Base-by-base conservation (phyloP, 2,888 invertebrate species). In the Plebejus melissa region DNA sequence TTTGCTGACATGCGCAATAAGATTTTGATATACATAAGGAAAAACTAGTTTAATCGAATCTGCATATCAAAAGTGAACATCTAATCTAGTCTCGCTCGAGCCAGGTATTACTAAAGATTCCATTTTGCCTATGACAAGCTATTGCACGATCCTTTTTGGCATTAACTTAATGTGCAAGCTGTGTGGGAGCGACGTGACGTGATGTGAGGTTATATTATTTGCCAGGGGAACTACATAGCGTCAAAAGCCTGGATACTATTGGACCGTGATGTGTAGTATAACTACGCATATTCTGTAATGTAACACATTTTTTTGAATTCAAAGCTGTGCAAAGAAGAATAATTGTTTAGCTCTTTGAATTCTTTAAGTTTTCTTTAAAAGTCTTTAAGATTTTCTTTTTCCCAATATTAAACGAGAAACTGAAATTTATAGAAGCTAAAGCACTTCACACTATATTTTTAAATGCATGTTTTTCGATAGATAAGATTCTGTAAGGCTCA, bases 181-280 rank as follows among this genome's bases (percentile, higher is more conserved):
- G 72, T 16, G 72, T 72, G 54, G 72, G 72, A 50, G 50, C 32
- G 32, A 54, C 50, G 72, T 72, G 72, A 70, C 70, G 65, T 65
- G 36, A 65, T 65, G 5, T 28, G 28, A 60, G 71, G 65, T 38
- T 72, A 75, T 76, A 76, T 50, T 76, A 76, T 76, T 76, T 71
- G 57, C 13, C 22, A 22, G 22, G 32, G 65, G 65, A 60, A 16
- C 65, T 36, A 5, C 36, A 36, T 16, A 65, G 36, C 65, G 11
- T 36, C 65, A 65, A 16, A 65, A 5, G 2, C 65, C 65, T 65
- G 65, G 28, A 60, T 11, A 65, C 32, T 11, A 13, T 1, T 1
- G 13, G 54, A 2, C 65, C 36, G 36, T 9, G 3, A 4, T 3
- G 28, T n/a, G 22, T 58, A 57, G 2, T 58, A 57, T 1, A 57